Base-by-base conservation (phyloP, 2,797 vertebrate species). In the Danio jaintianensis region DNA sequence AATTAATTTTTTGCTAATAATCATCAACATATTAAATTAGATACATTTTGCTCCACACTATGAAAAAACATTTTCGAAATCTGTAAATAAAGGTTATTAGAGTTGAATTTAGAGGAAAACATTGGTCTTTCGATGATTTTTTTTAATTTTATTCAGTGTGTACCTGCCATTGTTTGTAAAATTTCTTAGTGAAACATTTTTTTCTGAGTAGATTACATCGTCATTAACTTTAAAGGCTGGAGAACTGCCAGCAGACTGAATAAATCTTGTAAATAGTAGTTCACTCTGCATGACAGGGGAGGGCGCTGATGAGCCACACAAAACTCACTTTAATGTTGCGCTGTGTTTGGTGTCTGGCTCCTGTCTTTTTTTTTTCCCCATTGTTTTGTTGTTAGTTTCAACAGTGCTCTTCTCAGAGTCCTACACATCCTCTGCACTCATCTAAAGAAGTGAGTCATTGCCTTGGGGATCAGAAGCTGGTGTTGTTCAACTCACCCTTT, bases 261-360 rank as follows among this genome's bases (percentile, higher is more conserved):
- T 48, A 0, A 55, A 9, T 71, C 16, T 9, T 11, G 0, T 47
- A 16, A 12, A 29, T 36, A 69, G 76, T 18, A 47, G 73, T 47
- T 61, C 18, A 40, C 15, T 38, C 36, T 40, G 6, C 7, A 1
- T 8, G 48, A 7, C 86, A 74, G 62, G 56, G 83, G 85, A 85
- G 72, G 81, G 81, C 55, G 83, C 75, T 78, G 61, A 67, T 15
- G 59, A 36, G 73, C 58, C 75, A 55, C 61, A n/a, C 7, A 74
- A 43, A 2, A 18, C 42, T 1, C 52, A 20, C 68, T 43, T 16
- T 15, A 61, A 4, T 1, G 3, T 15, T 29, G 56, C 2, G 7
- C 43, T 52, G 69, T 38, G 71, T 62, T 75, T 69, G 69, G 20
- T 74, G 29, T 48, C 40, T 82, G 58, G 36, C 18, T 62, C 22